Evolutionary conservation across 2,113 vertebrate species (phyloP).

Genomic region (Pomatorhinus ruficollis): DNA sequence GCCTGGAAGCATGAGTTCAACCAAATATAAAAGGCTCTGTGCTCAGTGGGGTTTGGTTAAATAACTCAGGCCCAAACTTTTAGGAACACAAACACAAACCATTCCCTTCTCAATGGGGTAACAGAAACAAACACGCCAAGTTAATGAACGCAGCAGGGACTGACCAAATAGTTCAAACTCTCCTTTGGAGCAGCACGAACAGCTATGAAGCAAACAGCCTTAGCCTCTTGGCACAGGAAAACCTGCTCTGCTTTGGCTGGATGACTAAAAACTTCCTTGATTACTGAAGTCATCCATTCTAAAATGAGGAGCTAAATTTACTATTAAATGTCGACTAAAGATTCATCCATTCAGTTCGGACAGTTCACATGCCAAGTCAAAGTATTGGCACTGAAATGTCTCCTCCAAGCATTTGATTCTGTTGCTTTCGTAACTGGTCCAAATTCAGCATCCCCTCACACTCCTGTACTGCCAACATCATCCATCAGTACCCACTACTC

Average conservation of each 20-base stretch:
- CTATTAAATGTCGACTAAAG: neutral
- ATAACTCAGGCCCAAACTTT: conserved; percentile 30
- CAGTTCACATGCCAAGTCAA: neutral
- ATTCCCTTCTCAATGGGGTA: conserved; percentile 26
- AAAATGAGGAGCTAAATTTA: neutral
- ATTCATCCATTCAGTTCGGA: neutral
- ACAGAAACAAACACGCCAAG: conserved; percentile 35
- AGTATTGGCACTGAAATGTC: neutral
- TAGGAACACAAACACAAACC: conserved; percentile 44
- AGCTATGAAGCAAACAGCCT: neutral
- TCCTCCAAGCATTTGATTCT: neutral
- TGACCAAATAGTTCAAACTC: conserved; percentile 38
- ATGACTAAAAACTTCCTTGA: neutral
- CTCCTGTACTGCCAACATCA: neutral
- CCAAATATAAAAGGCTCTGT: conserved; percentile 10
- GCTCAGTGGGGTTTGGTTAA: conserved; percentile 25
- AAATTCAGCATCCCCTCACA: neutral
- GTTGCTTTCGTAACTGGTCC: neutral
- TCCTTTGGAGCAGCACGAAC: neutral
- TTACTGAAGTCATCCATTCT: neutral
- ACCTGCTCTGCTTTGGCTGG: neutral
- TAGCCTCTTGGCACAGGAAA: neutral
- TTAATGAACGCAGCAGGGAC: conserved; percentile 54
- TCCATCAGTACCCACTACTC: neutral
- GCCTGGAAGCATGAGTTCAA: neutral